Evolutionary conservation across 2,113 vertebrate species (phyloP).

Genomic region (Gallinago media): DNA sequence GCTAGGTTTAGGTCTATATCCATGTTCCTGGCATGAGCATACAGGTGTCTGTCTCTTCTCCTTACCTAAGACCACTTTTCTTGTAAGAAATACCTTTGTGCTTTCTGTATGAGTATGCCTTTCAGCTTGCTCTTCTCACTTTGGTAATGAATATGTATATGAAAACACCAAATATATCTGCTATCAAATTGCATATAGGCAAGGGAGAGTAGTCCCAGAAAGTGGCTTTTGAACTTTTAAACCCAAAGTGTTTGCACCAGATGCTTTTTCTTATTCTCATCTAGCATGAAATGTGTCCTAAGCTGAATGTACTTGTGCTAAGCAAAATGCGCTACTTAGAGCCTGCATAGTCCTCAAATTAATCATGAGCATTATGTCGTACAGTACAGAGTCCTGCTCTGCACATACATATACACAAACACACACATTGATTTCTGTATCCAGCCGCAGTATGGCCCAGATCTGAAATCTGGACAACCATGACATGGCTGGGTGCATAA

Average conservation of each 20-base stretch:
- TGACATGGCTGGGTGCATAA: not conserved
- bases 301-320: not conserved
- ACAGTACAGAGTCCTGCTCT: not conserved
- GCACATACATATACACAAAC: fast-evolving
- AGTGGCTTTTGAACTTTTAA: not conserved
- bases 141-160: not conserved
- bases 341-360: not conserved
- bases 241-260: not conserved
- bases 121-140: not conserved
- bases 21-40: not conserved
- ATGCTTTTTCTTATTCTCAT: not conserved
- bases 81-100: not conserved
- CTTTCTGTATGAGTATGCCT: not conserved
- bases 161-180: not conserved
- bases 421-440: not conserved
- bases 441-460: not conserved
- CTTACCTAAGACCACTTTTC: not conserved
- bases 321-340: not conserved
- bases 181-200: not conserved
- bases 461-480: not conserved
- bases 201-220: not conserved
- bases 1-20: not conserved
- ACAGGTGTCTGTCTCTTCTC: not conserved
- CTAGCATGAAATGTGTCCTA: not conserved
- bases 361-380: not conserved